Base-by-base conservation (phyloP, 2,113 vertebrate genomes). In the Pedetes capensis region DNA sequence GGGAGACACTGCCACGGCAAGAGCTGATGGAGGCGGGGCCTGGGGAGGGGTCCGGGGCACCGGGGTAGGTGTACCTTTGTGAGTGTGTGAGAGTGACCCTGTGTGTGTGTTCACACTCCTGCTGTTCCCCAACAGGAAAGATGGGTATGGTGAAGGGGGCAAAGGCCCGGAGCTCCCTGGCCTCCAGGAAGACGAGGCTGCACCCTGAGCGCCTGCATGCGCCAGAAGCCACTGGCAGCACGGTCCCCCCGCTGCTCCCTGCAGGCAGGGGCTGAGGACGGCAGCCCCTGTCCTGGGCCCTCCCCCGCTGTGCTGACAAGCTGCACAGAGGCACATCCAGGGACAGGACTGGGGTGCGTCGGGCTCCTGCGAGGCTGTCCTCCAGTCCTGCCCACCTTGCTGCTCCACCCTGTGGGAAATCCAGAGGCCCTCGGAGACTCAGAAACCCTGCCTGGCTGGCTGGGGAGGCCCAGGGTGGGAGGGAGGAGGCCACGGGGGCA, bases 111-210 rank as follows among this genome's bases (percentile, higher is more conserved):
- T 71, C 88, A 96, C 66, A 89, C 2, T 29, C 74, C 66, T 76
- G 37, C 68, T 91, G 25, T 96, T 66, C 72, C 89, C 96, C 85
- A 91, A 85, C 11, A 99, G 98, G 97, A 98, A 98, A 86, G 98
- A 99, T 93, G 98, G 96, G 3, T 98, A 97, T 96, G 97, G 97
- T 42, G 98, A 99, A 95, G 97, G 91, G 10, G 69, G 95, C 53
- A 97, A 98, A 93, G 98, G 98, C 92, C 93, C 97, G 0, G 98
- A 98, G 86, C 98, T 99, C 84, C 98, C 98, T 0, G 97, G 98
- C 0, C 97, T 98, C 81, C 96, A 97, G 27, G 98, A 98, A 91
- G 98, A 98, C 0, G 98, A 98, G 95, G 94, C 98, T 22, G 87
- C 98, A 0, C 98, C 98, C 93, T 99, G 98, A 99, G 97, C 64